Base-by-base conservation (phyloP, 2,888 invertebrate species). In the Bursaphelenchus okinawaensis region DNA sequence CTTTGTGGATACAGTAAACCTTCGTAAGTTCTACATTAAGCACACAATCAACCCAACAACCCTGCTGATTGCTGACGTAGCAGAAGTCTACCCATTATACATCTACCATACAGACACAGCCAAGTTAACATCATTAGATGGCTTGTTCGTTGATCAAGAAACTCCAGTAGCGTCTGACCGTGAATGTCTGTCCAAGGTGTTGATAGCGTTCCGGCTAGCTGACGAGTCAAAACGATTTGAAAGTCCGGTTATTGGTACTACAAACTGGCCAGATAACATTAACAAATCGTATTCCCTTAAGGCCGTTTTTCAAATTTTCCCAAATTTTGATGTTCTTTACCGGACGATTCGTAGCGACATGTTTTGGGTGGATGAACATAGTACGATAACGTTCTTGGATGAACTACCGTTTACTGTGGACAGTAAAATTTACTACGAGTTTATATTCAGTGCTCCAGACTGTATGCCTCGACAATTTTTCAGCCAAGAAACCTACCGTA, bases 271-370 rank as follows among this genome's bases (percentile, higher is more conserved):
- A 12, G n/a, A 40, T 40, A n/a, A 40, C 6, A 40, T 40, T 4
- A 40, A 40, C 40, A 16, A 12, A 40, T 16, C 40, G 28, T 16
- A 12, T 8, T 16, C 40, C 9, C 24, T 59, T 12, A 27, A 20
- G 40, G 60, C 52, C 12, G 28, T 59, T 1, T 29, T 59, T 24
- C 60, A 59, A 29, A 54, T 59, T 19, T 29, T 59, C 4, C 60
- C 60, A 3, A 59, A 59, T 29, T 59, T 59, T 50, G 60, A 59
- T 29, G 60, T 59, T 4, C 50, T 59, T 1, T 50, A 59, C 12
- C 50, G 60, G 9, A 26, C 22, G 12, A 27, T 59, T n/a, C 24
- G 55, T 2, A 22, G 6, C 3, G 31, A 54, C 19, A 19, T 23
- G 19, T 12, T 59, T 9, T 59, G 60, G 60, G 27, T 28, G 27